A percentile compares a stretch with the other conserved stretches of the same genome.
These are phyloP conservation scores for Hystrix cristata DNA, from an alignment of 2,113 vertebrate genomes.

Conservation along the genomic window DNA sequence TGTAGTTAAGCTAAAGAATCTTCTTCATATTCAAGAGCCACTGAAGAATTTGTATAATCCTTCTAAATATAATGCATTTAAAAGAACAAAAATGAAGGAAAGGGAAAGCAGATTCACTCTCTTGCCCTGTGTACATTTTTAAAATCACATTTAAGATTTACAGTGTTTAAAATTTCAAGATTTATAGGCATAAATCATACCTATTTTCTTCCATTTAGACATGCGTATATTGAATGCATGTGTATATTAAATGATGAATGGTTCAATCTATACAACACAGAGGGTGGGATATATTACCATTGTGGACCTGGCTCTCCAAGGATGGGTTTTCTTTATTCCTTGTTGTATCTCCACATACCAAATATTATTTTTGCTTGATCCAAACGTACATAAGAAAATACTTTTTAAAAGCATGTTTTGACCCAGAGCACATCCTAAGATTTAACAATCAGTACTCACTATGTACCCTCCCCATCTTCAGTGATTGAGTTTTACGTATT, in stretches of 20 bases:
- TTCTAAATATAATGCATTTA: slow-evolving; percentile 52
- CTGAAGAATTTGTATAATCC: slow-evolving; percentile 57
- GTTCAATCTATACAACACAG: background rate
- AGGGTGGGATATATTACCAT: background rate
- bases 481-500: background rate
- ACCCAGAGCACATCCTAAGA: background rate
- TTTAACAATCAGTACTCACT: background rate
- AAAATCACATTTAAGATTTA: slow-evolving; percentile 44
- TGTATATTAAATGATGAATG: slow-evolving; percentile 55
- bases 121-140: background rate
- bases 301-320: background rate
- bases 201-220: slow-evolving; percentile 11
- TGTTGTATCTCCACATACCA: background rate
- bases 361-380: background rate
- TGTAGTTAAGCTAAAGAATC: slow-evolving; percentile 31
- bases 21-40: slow-evolving; percentile 35
- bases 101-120: slow-evolving; percentile 45
- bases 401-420: slow-evolving; percentile 8
- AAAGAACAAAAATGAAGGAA: slow-evolving; percentile 53
- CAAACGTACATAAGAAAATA: background rate
- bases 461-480: background rate
- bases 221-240: slow-evolving; percentile 33
- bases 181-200: background rate
- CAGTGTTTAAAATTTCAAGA: slow-evolving; percentile 60
- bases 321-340: background rate